Evolutionary conservation across 2,113 vertebrate species (phyloP).

Genomic region (Neodon shergylaensis): DNA sequence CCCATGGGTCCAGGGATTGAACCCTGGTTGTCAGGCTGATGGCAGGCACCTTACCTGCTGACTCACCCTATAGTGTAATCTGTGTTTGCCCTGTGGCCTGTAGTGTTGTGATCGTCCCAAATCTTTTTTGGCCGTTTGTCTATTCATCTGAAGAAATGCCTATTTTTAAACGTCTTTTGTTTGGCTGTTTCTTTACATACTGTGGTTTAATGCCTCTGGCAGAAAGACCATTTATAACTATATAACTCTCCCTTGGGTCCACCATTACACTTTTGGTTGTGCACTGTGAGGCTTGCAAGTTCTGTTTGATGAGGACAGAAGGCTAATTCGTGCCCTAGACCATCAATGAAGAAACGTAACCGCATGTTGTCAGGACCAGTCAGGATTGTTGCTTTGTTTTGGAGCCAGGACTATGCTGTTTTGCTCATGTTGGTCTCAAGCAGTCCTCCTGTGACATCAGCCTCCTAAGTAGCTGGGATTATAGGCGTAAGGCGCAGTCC

Average conservation of each 20-base stretch:
- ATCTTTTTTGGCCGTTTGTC: too few relatives aligned
- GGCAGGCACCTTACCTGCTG: not conserved
- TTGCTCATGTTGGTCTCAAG: not conserved
- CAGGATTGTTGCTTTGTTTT: not conserved
- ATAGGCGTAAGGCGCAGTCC: too few relatives aligned
- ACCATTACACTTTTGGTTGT: not conserved
- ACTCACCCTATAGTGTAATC: too few relatives aligned
- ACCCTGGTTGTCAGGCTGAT: not conserved
- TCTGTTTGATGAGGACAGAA: not conserved
- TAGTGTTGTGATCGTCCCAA: not conserved
- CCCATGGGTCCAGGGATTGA: not conserved
- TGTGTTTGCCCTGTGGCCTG: not conserved
- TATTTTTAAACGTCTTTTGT: not conserved
- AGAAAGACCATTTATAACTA: too few relatives aligned
- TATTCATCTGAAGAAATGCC: not conserved
- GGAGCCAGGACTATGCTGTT: too few relatives aligned
- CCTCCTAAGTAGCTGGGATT: not conserved
- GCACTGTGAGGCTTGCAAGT: not conserved
- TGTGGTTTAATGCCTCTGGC: not conserved
- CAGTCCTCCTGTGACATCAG: not conserved
- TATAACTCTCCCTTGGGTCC: too few relatives aligned
- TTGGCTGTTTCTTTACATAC: not conserved
- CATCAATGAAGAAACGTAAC: not conserved
- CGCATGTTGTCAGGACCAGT: not conserved
- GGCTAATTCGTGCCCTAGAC: not conserved